Base-by-base conservation (phyloP, 2,113 vertebrate species). In the Pedionomus torquatus region DNA sequence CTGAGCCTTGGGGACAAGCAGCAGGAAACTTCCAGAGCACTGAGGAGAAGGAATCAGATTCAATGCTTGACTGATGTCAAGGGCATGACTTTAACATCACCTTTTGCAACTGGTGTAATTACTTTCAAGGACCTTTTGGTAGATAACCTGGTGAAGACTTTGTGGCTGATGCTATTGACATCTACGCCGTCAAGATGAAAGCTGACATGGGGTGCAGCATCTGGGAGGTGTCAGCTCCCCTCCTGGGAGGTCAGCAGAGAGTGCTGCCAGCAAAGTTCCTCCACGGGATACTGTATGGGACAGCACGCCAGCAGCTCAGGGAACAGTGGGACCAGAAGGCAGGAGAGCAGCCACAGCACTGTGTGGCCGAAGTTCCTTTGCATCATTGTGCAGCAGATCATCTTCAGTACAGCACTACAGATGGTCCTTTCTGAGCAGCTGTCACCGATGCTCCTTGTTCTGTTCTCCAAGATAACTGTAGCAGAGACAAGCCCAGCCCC, bases 381-480 rank as follows among this genome's bases (percentile, higher is more conserved):
- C 60, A 35, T 41, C 2, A 0, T 60, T 78, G 44, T 33, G 69
- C 43, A n/a, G 43, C 86, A 68, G 11, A 64, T 78, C 25, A 5
- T 57, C 81, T 52, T 83, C 4, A 5, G 28, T 13, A 28, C 37
- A 44, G n/a, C 37, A 3, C 48, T 43, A 75, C 51, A 82, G 81
- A 71, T 23, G 2, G 77, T 71, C 48, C 57, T 79, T 63, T 76
- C 89, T 75, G 57, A 79, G 87, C 12, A 70, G 72, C 60, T 95
- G 76, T 51, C 60, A 51, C 80, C 28, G 23, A 46, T 90, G 66
- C 68, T 91, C 41, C 66, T 70, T 77, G 68, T 70, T 94, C 71
- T 90, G 6, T 74, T 95, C 60, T 84, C 83, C 76, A 44, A 60
- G 68, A 49, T 1, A 90, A 64, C 64, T 75, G 60, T 16, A 89